Evolutionary conservation across 2,888 invertebrate genomes (phyloP), one percentile per base, ranked within the genome.

Genomic region (Noctua fimbriata): DNA sequence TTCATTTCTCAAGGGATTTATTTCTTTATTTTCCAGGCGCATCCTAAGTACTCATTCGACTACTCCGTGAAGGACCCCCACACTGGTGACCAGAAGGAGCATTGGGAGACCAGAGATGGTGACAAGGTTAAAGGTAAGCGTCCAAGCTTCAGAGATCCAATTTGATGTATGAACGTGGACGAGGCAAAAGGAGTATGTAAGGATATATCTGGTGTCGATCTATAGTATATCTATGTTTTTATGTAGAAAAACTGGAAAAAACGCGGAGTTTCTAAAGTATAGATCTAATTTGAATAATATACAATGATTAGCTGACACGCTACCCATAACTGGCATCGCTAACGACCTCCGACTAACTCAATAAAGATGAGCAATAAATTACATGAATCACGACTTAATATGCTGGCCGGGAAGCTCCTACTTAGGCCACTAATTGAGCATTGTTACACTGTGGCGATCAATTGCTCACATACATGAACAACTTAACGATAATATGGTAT

Each of bases 61-160:
- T 97, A 97, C 89, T 97, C 97, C 2, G 97, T 97, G 47, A 97
- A 97, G 89, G 97, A 97, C 89, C 97, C 97, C 1, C 97, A 97
- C 92, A 97, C 97, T 5, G 97, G 97, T 1, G 97, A 97, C 88
- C 94, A 97, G 77, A 97, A 97, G 89, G 97, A 97, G 78, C 97
- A 97, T 84, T 97, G 97, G 95, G 97, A 97, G 94, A 97, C 97
- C 88, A 96, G 97, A 65, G 97, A 97, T 81, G 97, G 97, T 1
- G 97, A 97, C 92, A 96, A 97, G 90, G 97, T 97, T 60, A 97
- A 97, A 93, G 97, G 97, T 97, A 90, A 67, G 74, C 47, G 12
- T 32, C 18, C 41, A 32, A 36, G 14, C 32, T 44, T 44, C 3
- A 28, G 16, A 28, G 28, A 60, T 60, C 6, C 16, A 16, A 16